These are phyloP conservation scores for Plagodis pulveraria DNA, from an alignment of 2,888 invertebrate species.

Conservation along the genomic window DNA sequence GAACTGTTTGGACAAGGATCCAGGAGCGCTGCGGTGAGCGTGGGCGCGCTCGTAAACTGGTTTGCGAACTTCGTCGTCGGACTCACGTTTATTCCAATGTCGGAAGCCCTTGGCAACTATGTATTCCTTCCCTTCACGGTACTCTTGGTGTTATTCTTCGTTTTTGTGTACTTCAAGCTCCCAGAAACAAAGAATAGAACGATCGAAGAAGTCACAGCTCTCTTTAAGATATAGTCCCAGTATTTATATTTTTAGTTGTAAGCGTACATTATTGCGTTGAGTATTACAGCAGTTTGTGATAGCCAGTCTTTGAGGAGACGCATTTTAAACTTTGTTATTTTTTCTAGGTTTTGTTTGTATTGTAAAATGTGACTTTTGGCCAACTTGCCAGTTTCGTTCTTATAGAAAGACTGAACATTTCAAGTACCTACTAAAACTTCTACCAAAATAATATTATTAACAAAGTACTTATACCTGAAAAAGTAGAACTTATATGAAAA, in stretches of 20 bases:
- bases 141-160: slow-evolving; percentile 73
- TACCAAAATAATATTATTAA: slow-evolving; percentile 56
- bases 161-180: slow-evolving; percentile 75
- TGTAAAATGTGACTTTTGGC: slow-evolving; percentile 38
- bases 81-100: slow-evolving; percentile 72
- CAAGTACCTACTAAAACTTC: slow-evolving; percentile 32
- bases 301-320: slow-evolving; percentile 18
- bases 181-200: slow-evolving; percentile 82
- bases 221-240: slow-evolving; percentile 69
- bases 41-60: slow-evolving; percentile 81
- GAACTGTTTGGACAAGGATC: slow-evolving; percentile 80
- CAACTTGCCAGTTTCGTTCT: slow-evolving; percentile 42
- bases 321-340: slow-evolving; percentile 39
- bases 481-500: slow-evolving; percentile 30
- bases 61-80: slow-evolving; percentile 82
- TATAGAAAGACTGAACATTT: slow-evolving; percentile 70
- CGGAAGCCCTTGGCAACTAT: slow-evolving; percentile 63
- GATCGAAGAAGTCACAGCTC: slow-evolving; percentile 79
- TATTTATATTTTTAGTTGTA: slow-evolving; percentile 51
- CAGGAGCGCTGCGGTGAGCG: slow-evolving; percentile 77
- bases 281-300: slow-evolving; percentile 61
- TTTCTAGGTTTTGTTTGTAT: slow-evolving; percentile 30
- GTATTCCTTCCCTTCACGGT: slow-evolving; percentile 79
- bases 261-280: slow-evolving; percentile 55
- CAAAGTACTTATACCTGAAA: slow-evolving; percentile 67